Percentiles rank a stretch among this genome's conserved stretches.
phyloP scores from a whole-genome alignment of 2,113 vertebrate genomes.

The Podarcis muralis region DNA sequence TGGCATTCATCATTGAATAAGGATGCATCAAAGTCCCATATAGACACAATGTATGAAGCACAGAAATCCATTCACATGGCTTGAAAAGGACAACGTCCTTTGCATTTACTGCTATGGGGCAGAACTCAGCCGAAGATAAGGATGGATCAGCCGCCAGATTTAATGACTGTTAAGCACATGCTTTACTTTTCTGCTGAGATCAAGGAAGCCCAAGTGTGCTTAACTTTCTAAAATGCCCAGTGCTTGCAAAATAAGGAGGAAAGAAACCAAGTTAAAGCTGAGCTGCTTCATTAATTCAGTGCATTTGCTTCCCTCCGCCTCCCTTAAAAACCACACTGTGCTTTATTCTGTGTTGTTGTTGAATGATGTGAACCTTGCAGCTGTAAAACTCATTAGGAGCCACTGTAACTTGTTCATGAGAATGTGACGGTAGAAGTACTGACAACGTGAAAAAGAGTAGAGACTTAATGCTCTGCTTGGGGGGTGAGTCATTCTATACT shows the following conservation, averaged over 20 bases:
- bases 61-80: neutral
- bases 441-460: conserved; percentile 28
- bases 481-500: neutral
- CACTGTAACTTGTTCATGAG: conserved; percentile 20
- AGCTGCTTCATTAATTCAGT: neutral
- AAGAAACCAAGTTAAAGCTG: neutral
- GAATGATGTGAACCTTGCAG: conserved; percentile 54
- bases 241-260: neutral
- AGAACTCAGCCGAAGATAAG: neutral
- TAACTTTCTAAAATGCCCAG: neutral
- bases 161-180: neutral
- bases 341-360: conserved; percentile 51
- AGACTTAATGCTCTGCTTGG: conserved; percentile 18
- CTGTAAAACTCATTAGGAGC: conserved; percentile 70
- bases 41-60: neutral
- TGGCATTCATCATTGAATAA: too few relatives aligned
- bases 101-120: neutral
- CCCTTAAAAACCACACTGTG: neutral
- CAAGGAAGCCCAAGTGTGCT: neutral
- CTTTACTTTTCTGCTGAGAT: neutral
- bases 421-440: conserved; percentile 39
- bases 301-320: neutral
- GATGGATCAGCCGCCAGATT: neutral
- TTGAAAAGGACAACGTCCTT: neutral
- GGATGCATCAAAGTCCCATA: too few relatives aligned